Evolutionary conservation across 1,140 invertebrate species (phyloP), one percentile per base, ranked within the genome.

Genomic region (Pomacea maculata): DNA sequence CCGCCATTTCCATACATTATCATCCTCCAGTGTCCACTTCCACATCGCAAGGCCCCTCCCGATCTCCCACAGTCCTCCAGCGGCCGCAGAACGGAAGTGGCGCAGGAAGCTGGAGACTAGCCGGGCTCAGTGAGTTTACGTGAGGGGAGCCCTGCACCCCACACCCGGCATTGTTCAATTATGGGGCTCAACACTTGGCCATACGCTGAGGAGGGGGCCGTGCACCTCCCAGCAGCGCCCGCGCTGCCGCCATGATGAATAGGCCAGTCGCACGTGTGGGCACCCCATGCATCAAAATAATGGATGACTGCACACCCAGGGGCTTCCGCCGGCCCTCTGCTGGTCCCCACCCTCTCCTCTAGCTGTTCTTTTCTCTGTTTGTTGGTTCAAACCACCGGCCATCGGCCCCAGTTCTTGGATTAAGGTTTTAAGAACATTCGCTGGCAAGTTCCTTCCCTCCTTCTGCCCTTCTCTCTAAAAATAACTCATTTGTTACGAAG

Each of bases 261-360:
- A 63, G 73, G 34, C 57, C 7, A 19, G 64, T 52, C 9, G n/a
- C 64, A 67, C 63, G 63, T 63, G 73, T 57, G 54, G 79, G 73
- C 72, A 57, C 45, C 57, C 52, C 72, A 80, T 80, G 73, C 73
- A 80, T 80, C 79, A 80, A 80, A 80, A 80, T 80, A 80, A 80
- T 80, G 64, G 79, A 80, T 80, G 61, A 17, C 57, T 61, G 57
- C 57, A 61, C 57, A 61, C 57, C 57, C 11, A 61, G 57, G 57
- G 57, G 57, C 57, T 61, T 61, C 57, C 57, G 15, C 57, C 15
- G 57, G 57, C 77, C 25, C 19, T 11, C 64, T 52, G 25, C 34
- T 15, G 14, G 19, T 11, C 76, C 63, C n/a, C 75, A 8, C 21
- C 64, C 21, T 12, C 75, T 78, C 17, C 19, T 29, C 65, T 68